These are phyloP conservation scores for Carposina sasakii DNA, from an alignment of 1,140 invertebrate species.

Conservation along the genomic window DNA sequence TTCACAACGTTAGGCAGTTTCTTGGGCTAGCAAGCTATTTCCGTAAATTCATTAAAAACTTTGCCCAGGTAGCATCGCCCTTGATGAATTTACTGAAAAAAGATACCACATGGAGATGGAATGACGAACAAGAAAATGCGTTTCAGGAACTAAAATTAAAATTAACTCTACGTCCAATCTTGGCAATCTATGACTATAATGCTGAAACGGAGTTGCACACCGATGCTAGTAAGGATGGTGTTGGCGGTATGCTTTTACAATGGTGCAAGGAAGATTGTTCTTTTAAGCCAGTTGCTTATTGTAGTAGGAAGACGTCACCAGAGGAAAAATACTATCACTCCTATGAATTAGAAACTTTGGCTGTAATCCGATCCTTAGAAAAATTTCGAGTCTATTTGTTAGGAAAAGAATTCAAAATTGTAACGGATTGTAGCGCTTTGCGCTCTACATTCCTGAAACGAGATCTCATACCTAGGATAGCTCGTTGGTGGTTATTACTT, in stretches of 20 bases:
- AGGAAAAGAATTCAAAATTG: background rate
- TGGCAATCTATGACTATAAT: constrained; percentile 9
- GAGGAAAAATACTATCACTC: background rate
- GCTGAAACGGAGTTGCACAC: constrained; percentile 9
- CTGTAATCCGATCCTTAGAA: background rate
- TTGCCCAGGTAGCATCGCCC: background rate
- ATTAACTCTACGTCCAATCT: background rate
- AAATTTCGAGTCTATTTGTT: constrained; percentile 3
- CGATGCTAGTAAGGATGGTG: constrained; percentile 11
- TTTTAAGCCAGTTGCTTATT: background rate
- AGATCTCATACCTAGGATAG: constrained; percentile 32
- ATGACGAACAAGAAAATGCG: constrained; percentile 2
- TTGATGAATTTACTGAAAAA: background rate
- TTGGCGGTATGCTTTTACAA: constrained; percentile 12
- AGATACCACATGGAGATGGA: constrained; percentile 3
- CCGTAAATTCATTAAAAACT: background rate
- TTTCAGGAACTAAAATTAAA: constrained; percentile 1
- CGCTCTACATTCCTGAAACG: constrained; percentile 11
- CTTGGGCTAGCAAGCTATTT: background rate
- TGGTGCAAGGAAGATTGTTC: background rate
- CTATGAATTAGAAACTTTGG: background rate
- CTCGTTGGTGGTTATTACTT: constrained; percentile 38
- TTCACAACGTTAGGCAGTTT: background rate
- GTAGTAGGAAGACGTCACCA: background rate
- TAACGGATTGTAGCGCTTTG: background rate